Evolutionary conservation across 2,113 vertebrate species (phyloP).

Genomic region (Lepus europaeus): DNA sequence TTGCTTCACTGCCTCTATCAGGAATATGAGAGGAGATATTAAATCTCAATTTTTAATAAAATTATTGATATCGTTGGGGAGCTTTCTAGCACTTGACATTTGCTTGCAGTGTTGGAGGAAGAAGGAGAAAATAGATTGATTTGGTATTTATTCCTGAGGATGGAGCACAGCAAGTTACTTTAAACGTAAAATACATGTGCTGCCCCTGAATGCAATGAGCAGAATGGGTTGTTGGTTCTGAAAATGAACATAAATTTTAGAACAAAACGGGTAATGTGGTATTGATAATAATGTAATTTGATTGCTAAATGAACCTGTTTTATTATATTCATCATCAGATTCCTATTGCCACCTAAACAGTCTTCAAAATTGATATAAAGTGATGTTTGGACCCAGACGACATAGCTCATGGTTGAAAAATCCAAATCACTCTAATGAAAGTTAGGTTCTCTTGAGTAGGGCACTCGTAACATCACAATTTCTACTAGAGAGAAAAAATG

Average conservation of each 20-base stretch:
- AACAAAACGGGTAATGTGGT: conserved; percentile 75
- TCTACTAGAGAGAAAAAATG: neutral
- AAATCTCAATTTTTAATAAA: conserved; percentile 78
- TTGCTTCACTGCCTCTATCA: conserved; percentile 76
- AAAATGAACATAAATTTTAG: conserved; percentile 79
- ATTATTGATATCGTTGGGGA: conserved; percentile 66
- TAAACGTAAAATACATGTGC: conserved; percentile 69
- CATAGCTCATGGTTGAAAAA: conserved; percentile 21
- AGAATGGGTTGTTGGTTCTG: conserved; percentile 71
- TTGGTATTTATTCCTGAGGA: conserved; percentile 59
- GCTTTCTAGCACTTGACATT: conserved; percentile 72
- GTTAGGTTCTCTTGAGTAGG: conserved; percentile 39
- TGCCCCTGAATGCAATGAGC: conserved; percentile 47
- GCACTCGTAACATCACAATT: neutral
- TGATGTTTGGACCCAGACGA: conserved; percentile 41
- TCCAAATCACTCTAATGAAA: neutral
- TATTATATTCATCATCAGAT: conserved; percentile 66
- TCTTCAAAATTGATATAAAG: conserved; percentile 64
- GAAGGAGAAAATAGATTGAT: conserved; percentile 50
- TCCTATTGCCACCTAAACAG: conserved; percentile 65
- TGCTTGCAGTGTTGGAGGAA: conserved; percentile 56
- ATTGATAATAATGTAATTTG: conserved; percentile 74
- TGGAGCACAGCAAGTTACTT: conserved; percentile 63
- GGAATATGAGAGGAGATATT: conserved; percentile 79
- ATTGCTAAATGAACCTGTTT: conserved; percentile 77